phyloP scores from a whole-genome alignment of 2,888 invertebrate species.

The Yponomeuta sedellus region DNA sequence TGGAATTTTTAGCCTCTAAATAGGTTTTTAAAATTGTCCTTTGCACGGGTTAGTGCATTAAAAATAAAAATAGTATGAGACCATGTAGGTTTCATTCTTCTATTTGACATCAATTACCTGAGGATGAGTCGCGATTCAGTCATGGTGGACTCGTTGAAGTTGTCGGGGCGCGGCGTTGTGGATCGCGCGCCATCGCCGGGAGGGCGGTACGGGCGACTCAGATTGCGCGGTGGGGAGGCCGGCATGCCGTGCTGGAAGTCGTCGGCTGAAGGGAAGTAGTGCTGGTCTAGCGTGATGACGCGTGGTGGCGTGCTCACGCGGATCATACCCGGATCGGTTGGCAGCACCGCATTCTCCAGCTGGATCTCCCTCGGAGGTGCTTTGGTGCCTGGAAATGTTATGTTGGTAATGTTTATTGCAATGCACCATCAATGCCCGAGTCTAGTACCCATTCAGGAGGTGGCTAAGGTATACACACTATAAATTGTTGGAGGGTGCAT shows the following conservation, averaged over 20 bases:
- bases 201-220: slow-evolving; percentile 42
- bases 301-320: slow-evolving; percentile 93
- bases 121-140: slow-evolving; percentile 65
- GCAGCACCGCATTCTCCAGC: slow-evolving; percentile 87
- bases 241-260: slow-evolving; percentile 56
- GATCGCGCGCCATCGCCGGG: slow-evolving; percentile 63
- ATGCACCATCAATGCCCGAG: no score
- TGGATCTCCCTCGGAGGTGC: slow-evolving; percentile 92
- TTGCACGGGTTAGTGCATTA: no score
- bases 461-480: no score
- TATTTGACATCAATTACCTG: slow-evolving; percentile 37
- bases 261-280: slow-evolving; percentile 85
- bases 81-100: no score
- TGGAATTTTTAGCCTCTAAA: no score
- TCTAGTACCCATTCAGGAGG: no score
- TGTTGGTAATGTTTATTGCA: no score
- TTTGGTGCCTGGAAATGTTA: slow-evolving; percentile 79
- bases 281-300: slow-evolving; percentile 89
- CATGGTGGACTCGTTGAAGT: slow-evolving; percentile 66
- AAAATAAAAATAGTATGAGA: no score
- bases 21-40: no score
- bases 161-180: slow-evolving; percentile 51
- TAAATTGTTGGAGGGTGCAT: no score
- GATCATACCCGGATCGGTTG: slow-evolving; percentile 82
- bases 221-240: slow-evolving; percentile 56